These are phyloP conservation scores for Trilocha varians DNA, from an alignment of 2,888 invertebrate genomes.

Conservation along the genomic window DNA sequence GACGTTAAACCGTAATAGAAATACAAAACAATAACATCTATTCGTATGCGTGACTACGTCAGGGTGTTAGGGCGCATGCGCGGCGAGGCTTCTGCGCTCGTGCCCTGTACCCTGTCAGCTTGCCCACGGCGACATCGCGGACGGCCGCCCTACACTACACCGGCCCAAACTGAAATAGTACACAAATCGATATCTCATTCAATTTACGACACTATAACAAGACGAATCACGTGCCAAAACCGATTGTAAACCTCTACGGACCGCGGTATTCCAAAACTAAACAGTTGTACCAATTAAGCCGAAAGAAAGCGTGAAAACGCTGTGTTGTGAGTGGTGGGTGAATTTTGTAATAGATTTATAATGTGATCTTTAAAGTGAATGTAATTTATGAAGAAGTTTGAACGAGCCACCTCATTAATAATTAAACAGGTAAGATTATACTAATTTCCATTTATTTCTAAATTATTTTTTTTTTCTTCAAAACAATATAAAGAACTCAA, in stretches of 20 bases:
- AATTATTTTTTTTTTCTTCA: too few relatives aligned
- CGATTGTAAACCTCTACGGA: constrained; percentile 7
- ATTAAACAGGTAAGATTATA: neutral
- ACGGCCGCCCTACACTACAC: constrained; percentile 36
- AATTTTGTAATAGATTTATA: constrained; percentile 18
- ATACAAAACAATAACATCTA: too few relatives aligned
- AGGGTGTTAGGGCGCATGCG: constrained; percentile 54
- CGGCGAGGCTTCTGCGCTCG: constrained; percentile 44
- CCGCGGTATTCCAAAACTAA: neutral
- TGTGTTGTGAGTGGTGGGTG: constrained; percentile 37
- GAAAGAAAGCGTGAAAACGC: constrained; percentile 17
- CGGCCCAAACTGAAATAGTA: constrained; percentile 27
- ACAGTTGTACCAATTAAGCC: constrained; percentile 18
- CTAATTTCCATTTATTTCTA: neutral
- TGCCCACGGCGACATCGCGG: constrained; percentile 41
- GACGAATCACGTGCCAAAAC: constrained; percentile 27
- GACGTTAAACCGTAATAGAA: too few relatives aligned
- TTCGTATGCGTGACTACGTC: constrained; percentile 26
- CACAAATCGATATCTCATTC: constrained; percentile 51
- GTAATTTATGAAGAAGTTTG: neutral
- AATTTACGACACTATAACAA: constrained; percentile 35
- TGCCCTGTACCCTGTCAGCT: constrained; percentile 40
- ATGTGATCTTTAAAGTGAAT: constrained; percentile 1
- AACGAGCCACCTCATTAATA: neutral
- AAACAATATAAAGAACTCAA: too few relatives aligned